These are phyloP conservation scores for Euplagia quadripunctaria DNA, from an alignment of 2,888 invertebrate species.

Conservation along the genomic window DNA sequence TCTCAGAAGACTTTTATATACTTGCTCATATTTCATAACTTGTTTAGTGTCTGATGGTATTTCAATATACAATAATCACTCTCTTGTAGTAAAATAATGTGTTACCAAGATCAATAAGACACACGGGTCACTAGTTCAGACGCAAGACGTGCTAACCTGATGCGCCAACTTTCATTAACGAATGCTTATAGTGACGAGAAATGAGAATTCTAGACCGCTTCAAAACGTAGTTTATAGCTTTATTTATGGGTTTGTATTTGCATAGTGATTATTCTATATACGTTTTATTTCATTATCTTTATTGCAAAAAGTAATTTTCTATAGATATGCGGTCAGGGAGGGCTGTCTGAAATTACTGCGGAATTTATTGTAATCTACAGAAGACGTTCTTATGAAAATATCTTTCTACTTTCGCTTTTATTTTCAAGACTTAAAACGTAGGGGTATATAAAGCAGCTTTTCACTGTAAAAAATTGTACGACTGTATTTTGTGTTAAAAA, in stretches of 20 bases:
- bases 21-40: too few species aligned
- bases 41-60: too few species aligned
- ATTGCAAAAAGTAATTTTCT: neutral
- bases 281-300: neutral
- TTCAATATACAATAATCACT: too few species aligned
- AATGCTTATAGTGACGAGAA: slow-evolving; percentile 25
- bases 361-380: neutral
- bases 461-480: too few species aligned
- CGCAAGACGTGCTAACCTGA: slow-evolving; percentile 28
- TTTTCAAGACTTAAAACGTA: too few species aligned
- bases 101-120: slow-evolving; percentile 6
- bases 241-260: neutral
- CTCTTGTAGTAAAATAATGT: neutral
- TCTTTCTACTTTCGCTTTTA: too few species aligned
- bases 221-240: neutral
- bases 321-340: neutral
- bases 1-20: too few species aligned
- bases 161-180: slow-evolving; percentile 31
- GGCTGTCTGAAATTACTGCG: neutral
- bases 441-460: too few species aligned
- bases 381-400: too few species aligned
- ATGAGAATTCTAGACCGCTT: slow-evolving; percentile 22
- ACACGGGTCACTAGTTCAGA: slow-evolving; percentile 35
- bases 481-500: too few species aligned
- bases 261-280: neutral